Base-by-base conservation (phyloP, 2,797 vertebrate genomes). In the Benthosema pterotum region DNA sequence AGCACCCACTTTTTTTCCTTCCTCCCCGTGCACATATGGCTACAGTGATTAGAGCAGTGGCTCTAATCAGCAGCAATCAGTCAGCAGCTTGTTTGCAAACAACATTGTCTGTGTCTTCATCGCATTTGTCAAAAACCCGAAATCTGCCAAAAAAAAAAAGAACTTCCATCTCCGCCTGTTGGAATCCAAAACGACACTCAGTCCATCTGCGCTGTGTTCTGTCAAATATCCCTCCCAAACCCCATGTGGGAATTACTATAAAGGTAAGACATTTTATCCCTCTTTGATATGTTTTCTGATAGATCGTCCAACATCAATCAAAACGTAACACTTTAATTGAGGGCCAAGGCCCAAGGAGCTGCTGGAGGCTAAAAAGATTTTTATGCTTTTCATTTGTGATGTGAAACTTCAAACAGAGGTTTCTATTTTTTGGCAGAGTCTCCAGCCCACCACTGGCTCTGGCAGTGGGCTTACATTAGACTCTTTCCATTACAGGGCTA, bases 401-500 rank as follows among this genome's bases (percentile, higher is more conserved):
- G 73, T 63, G 64, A 55, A 11, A 70, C 85, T 87, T 91, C 75
- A 90, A 88, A 88, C 64, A 54, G 32, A 65, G 56, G 52, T 38
- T 38, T 38, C 32, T 38, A 9, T 9, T 38, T 38, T 77, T 73
- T 77, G 85, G 79, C 79, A 74, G 65, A 14, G 6, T 14, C 12
- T 64, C 61, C 15, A 59, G 63, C 69, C 78, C 74, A 65, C 78
- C 67, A 6, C 77, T 68, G 71, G 59, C 71, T 83, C 65, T 70
- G 71, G 74, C 61, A 79, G 73, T 12, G 17, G n/a, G 47, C 32
- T 48, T 18, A 43, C 43, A 83, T 88, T 82, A 69, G 75, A 75
- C 67, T 84, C 70, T 87, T 87, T 84, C 83, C 84, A 87, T 89
- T 81, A 87, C 75, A 2, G 66, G 75, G 61, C 67, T 79, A 83